phyloP scores from a whole-genome alignment of 2,888 invertebrate genomes.

The Mesorhabditis sp. region DNA sequence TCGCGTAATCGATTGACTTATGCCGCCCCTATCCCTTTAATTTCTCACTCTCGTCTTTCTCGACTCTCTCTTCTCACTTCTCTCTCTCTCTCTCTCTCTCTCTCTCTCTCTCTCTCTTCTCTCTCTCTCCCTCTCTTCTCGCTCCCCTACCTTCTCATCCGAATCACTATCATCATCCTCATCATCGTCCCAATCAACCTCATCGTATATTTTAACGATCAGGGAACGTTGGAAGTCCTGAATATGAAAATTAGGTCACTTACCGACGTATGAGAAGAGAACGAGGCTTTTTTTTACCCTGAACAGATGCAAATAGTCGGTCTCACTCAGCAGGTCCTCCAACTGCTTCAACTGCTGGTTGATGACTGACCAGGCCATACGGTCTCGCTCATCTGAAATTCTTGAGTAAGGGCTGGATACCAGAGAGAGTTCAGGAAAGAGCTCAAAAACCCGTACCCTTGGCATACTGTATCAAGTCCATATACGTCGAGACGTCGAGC shows the following conservation, averaged over 20 bases:
- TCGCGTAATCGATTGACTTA: too few relatives aligned
- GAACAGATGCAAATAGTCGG: constrained; percentile 29
- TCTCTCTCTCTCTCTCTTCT: too few relatives aligned
- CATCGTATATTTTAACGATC: constrained; percentile 37
- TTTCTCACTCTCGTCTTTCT: too few relatives aligned
- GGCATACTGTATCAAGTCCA: constrained; percentile 41
- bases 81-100: too few relatives aligned
- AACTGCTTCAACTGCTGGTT: constrained; percentile 34
- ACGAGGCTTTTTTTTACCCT: constrained; percentile 12
- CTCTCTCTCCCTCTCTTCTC: too few relatives aligned
- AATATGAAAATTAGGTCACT: neutral
- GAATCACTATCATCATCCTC: constrained; percentile 13
- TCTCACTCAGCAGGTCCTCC: constrained; percentile 37
- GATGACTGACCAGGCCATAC: constrained; percentile 43
- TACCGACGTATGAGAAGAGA: neutral
- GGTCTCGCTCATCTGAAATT: constrained; percentile 34
- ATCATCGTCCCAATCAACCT: constrained; percentile 35
- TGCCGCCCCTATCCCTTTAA: too few relatives aligned
- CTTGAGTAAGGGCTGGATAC: neutral
- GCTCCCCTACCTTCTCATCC: neutral
- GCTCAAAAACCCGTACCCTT: constrained; percentile 20
- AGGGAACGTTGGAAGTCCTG: constrained; percentile 41
- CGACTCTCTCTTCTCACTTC: too few relatives aligned
- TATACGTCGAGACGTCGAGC: constrained; percentile 31
- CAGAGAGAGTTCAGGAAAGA: neutral